Evolutionary conservation across 2,888 invertebrate species (phyloP).

Genomic region (Acleris holmiana): DNA sequence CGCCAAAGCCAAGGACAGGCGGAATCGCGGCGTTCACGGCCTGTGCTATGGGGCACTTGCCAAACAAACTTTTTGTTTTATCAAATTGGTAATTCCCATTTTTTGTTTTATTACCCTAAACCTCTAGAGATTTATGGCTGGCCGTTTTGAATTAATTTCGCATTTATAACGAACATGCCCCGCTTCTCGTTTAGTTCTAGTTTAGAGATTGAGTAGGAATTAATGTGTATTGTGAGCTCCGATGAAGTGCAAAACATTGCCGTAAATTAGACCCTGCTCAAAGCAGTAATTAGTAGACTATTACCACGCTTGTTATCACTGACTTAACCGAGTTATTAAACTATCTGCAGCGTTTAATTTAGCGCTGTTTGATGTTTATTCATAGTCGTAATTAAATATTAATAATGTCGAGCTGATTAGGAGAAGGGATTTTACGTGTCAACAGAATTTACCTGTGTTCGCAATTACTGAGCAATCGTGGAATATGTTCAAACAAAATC

Average conservation of each 20-base stretch:
- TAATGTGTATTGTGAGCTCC: constrained; percentile 53
- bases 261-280: constrained; percentile 40
- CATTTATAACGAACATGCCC: constrained; percentile 73
- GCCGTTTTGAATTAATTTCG: constrained; percentile 80
- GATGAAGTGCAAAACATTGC: constrained; percentile 46
- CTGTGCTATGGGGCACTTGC: constrained; percentile 69
- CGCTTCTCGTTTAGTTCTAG: constrained; percentile 61
- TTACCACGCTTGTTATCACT: constrained; percentile 37
- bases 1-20: constrained; percentile 49
- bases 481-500: no score
- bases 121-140: constrained; percentile 76
- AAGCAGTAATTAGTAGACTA: constrained; percentile 38
- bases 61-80: constrained; percentile 80
- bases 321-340: constrained; percentile 32
- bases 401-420: background rate
- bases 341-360: constrained; percentile 30
- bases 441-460: background rate
- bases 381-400: constrained; percentile 3
- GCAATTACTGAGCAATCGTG: no score
- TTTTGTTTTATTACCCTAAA: constrained; percentile 79
- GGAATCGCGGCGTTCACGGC: constrained; percentile 49
- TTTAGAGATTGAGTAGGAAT: constrained; percentile 60
- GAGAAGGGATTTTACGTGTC: no score
- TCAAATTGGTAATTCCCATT: constrained; percentile 79
- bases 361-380: constrained; percentile 30